Evolutionary conservation across 2,797 vertebrate species (phyloP).

Genomic region (Phaenicophaeus curvirostris): DNA sequence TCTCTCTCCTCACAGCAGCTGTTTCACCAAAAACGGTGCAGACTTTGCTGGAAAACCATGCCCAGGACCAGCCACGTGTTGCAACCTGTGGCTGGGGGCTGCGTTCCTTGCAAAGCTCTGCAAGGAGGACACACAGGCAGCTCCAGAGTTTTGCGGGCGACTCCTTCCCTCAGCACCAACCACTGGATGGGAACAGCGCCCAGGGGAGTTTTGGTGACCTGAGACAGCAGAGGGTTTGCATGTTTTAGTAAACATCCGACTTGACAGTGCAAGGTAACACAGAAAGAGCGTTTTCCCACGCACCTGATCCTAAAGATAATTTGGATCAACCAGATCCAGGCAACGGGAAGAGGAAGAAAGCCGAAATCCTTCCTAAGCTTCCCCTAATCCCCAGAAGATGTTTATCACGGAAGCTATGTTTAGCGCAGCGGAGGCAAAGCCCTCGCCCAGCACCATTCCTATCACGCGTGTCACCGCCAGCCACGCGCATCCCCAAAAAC

Average conservation of each 20-base stretch:
- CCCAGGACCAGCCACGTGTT: rapidly evolving
- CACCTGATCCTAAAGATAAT: neutral
- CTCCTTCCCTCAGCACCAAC: neutral
- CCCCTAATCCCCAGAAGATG: constrained; percentile 38
- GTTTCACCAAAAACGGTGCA: neutral
- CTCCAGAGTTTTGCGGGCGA: neutral
- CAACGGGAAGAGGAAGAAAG: constrained; percentile 30
- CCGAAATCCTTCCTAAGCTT: neutral
- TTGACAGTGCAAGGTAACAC: neutral
- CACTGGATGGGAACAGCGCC: neutral
- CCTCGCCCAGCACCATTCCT: constrained; percentile 31
- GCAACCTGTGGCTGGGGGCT: neutral
- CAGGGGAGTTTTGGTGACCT: neutral
- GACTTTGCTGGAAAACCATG: neutral
- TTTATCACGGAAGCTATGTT: constrained; percentile 43
- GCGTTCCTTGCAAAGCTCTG: neutral
- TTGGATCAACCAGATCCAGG: neutral
- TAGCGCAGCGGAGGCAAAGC: neutral
- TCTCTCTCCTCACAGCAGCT: neutral
- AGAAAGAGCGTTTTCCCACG: neutral
- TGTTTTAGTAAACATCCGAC: neutral
- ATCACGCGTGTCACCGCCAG: neutral
- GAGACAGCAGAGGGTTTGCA: neutral
- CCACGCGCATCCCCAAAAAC: constrained; percentile 1
- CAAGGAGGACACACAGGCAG: neutral